These are phyloP conservation scores for Stichodactyla helianthus DNA, from an alignment of 64 coral and sea anemone species.

Conservation along the genomic window DNA sequence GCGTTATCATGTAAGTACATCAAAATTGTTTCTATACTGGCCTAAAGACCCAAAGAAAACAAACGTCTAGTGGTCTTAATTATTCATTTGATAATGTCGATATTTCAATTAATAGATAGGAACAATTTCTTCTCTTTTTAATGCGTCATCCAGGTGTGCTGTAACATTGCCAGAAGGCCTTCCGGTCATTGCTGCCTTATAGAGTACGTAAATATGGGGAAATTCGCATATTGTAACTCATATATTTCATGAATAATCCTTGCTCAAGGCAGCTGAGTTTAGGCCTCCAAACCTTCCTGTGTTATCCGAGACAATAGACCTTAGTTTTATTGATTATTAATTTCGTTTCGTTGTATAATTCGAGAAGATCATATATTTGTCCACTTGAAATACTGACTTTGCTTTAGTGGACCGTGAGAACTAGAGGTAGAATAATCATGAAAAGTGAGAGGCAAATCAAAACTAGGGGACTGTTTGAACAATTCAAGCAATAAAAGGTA, in stretches of 20 bases:
- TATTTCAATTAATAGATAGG: background rate
- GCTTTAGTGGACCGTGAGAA: too few relatives aligned
- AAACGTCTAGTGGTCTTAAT: background rate
- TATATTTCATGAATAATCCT: background rate
- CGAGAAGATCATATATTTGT: background rate
- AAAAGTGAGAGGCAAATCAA: too few relatives aligned
- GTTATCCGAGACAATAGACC: background rate
- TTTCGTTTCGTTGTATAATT: background rate
- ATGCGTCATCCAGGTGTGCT: background rate
- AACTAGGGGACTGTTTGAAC: background rate
- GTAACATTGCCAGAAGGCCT: background rate
- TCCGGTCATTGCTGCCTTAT: background rate
- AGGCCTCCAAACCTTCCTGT: too few relatives aligned
- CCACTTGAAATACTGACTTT: too few relatives aligned
- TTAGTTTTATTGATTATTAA: background rate
- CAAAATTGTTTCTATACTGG: background rate
- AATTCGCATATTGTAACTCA: background rate
- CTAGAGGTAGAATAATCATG: background rate
- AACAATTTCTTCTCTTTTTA: background rate
- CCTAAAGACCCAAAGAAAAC: background rate
- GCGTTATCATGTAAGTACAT: background rate
- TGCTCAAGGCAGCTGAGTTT: background rate
- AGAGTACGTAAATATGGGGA: background rate
- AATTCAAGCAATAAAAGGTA: too few relatives aligned
- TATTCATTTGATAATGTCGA: background rate